Evolutionary conservation across 2,797 vertebrate genomes (phyloP).

Genomic region (Lepilemur septentrionalis): DNA sequence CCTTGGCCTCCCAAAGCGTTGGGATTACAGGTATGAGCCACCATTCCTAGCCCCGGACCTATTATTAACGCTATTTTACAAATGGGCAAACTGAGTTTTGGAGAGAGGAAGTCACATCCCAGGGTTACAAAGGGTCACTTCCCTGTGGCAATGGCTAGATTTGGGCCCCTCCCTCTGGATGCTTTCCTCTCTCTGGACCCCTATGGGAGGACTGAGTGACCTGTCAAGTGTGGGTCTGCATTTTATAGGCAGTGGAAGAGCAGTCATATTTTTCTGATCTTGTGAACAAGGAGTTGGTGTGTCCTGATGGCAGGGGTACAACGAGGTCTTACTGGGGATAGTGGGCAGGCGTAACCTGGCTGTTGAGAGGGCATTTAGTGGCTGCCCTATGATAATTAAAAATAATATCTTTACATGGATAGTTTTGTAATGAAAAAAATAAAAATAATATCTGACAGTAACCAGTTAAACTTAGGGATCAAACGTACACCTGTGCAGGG

Average conservation of each 20-base stretch:
- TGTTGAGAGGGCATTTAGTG: not conserved
- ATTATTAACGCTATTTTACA: not conserved
- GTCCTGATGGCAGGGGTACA: not conserved
- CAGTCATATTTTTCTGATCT: not conserved
- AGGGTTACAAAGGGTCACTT: not conserved
- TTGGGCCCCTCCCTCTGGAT: not conserved
- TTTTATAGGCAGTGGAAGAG: not conserved
- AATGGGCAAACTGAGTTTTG: not conserved
- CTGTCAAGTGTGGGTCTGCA: not conserved
- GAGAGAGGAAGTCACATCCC: not conserved
- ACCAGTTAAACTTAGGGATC: not conserved
- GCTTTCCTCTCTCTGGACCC: not conserved
- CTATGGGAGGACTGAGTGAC: not conserved
- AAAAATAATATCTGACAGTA: not conserved
- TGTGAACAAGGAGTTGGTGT: not conserved
- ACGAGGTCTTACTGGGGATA: not conserved
- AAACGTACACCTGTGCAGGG: not conserved
- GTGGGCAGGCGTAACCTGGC: not conserved
- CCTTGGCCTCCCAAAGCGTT: not conserved
- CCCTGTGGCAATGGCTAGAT: not conserved
- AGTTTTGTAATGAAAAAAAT: too few relatives aligned
- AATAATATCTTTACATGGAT: not conserved
- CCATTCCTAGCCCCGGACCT: not conserved
- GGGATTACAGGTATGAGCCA: not conserved
- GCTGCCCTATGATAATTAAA: not conserved